Percentiles rank a stretch among this genome's conserved stretches.
Conservation (phyloP, 1,140 invertebrate genomes). For the Nasonia vitripennis region DNA sequence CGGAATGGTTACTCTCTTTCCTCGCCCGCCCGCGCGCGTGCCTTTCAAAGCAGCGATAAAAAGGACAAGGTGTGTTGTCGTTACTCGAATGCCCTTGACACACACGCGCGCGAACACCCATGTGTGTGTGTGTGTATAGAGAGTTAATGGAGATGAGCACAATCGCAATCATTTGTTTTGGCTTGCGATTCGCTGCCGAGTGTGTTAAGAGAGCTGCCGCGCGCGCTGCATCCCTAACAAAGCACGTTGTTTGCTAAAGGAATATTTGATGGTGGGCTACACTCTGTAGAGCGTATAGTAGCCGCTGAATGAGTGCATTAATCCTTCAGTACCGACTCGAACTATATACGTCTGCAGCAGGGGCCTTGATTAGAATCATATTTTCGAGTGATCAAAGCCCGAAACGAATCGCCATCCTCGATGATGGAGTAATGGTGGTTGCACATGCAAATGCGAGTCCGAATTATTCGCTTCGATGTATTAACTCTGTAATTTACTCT, state of each 20-base stretch:
- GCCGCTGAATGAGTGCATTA: not conserved
- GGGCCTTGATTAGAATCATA: not conserved
- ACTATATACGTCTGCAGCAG: not conserved
- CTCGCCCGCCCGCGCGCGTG: not conserved
- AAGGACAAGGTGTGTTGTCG: not conserved
- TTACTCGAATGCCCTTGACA: constrained; percentile 2
- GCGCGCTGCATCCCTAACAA: not conserved
- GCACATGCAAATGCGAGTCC: not conserved
- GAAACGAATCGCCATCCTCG: not conserved
- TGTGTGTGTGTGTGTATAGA: not conserved
- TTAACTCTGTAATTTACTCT: not conserved
- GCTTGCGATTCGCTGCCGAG: not conserved
- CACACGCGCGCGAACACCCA: not conserved
- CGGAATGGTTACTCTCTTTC: constrained; percentile 13
- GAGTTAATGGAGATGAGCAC: constrained; percentile 21
- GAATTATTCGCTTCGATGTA: not conserved
- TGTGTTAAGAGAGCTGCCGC: not conserved
- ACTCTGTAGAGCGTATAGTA: not conserved
- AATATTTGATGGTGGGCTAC: not conserved
- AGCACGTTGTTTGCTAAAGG: constrained; percentile 7
- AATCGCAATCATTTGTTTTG: constrained; percentile 38
- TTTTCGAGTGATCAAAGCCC: constrained; percentile 5
- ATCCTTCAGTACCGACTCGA: not conserved
- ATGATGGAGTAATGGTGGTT: not conserved
- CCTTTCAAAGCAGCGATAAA: not conserved